Evolutionary conservation across 2,113 vertebrate genomes (phyloP).

Genomic region (Actinemys pallida): DNA sequence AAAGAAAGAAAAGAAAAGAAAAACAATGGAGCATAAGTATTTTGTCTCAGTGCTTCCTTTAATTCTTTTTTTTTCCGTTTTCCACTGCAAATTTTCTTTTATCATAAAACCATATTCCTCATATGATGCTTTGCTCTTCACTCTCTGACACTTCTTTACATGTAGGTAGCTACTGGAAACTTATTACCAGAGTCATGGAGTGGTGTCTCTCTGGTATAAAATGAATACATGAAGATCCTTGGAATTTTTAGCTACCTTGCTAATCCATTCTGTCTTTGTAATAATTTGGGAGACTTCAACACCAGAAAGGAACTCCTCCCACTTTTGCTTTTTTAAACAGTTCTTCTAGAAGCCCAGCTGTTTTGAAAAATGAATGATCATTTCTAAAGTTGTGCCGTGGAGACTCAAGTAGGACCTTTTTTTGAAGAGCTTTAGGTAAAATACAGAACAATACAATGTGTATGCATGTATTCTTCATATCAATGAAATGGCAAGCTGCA

Average conservation of each 20-base stretch:
- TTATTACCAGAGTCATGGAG: neutral
- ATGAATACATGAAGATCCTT: neutral
- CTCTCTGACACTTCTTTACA: neutral
- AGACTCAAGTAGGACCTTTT: neutral
- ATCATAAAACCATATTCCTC: neutral
- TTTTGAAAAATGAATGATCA: neutral
- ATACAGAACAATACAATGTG: neutral
- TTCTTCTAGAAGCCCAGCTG: neutral
- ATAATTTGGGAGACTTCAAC: neutral
- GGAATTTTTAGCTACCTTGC: neutral
- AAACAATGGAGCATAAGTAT: fast-evolving
- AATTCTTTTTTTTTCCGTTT: neutral
- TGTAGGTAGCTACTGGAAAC: neutral
- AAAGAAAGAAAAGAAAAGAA: neutral
- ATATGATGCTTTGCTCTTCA: neutral
- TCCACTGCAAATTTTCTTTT: neutral
- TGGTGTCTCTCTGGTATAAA: neutral
- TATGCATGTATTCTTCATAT: neutral
- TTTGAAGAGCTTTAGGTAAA: neutral
- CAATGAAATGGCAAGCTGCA: neutral
- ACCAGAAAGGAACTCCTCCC: neutral
- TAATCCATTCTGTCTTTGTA: neutral
- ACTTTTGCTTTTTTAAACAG: neutral
- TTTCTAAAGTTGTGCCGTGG: neutral
- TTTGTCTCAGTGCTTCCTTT: neutral